Percentiles rank a stretch among this genome's conserved stretches.
These are phyloP conservation scores for Paramormyrops hopkinsi DNA, from an alignment of 2,797 vertebrate species.

Conservation along the genomic window DNA sequence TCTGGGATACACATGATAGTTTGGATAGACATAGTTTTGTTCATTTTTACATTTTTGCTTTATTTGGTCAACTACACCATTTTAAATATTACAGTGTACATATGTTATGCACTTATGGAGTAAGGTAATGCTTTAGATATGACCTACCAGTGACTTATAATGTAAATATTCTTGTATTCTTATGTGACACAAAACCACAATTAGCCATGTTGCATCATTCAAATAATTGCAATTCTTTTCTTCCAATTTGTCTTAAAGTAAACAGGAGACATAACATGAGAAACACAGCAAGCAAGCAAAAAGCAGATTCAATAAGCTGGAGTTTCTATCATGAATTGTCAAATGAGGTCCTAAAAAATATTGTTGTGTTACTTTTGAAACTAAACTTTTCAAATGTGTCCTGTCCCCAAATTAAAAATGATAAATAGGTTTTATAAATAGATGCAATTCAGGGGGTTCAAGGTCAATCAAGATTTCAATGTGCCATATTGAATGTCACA, in stretches of 20 bases:
- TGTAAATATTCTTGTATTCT: background rate
- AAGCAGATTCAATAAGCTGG: background rate
- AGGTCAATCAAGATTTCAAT: background rate
- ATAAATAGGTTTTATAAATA: slow-evolving; percentile 12
- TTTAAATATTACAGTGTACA: background rate
- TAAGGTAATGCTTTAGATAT: background rate
- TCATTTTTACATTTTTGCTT: background rate
- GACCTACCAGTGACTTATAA: background rate
- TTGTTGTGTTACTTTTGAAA: background rate
- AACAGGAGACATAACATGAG: background rate
- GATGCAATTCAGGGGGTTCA: background rate
- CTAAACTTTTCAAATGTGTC: background rate
- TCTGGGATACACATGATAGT: background rate
- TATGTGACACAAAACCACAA: background rate
- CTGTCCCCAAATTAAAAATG: slow-evolving; percentile 11
- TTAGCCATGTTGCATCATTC: background rate
- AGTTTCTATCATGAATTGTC: background rate
- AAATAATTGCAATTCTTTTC: background rate
- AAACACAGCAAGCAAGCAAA: background rate
- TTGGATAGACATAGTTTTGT: background rate
- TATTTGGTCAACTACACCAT: background rate
- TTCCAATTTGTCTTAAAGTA: background rate
- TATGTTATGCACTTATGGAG: background rate
- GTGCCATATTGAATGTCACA: background rate
- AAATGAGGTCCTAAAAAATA: background rate